These are phyloP conservation scores for Lordiphosa mommai DNA, from an alignment of 1,140 invertebrate species.

Conservation along the genomic window DNA sequence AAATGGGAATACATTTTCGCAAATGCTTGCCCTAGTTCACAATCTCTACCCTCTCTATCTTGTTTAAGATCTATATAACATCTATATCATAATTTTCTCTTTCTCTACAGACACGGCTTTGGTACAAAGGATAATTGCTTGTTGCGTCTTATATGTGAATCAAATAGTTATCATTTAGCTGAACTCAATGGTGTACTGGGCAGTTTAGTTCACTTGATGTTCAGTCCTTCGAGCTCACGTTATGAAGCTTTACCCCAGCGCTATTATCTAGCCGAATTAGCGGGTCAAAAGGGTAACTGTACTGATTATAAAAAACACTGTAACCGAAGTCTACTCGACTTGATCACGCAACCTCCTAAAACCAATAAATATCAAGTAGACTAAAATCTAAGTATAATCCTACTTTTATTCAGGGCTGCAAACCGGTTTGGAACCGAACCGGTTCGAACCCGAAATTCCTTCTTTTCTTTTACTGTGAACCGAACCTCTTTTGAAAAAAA, in stretches of 20 bases:
- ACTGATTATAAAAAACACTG: slow-evolving; percentile 62
- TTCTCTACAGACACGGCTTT: slow-evolving; percentile 44
- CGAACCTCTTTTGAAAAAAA: too few species aligned
- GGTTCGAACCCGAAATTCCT: too few species aligned
- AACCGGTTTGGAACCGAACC: too few species aligned
- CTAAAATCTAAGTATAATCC: neutral
- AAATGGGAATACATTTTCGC: too few species aligned
- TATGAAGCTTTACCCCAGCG: slow-evolving; percentile 80
- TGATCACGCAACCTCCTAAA: slow-evolving; percentile 48
- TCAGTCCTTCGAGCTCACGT: slow-evolving; percentile 82
- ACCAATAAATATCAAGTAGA: slow-evolving; percentile 21
- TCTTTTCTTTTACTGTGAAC: too few species aligned
- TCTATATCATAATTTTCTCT: neutral
- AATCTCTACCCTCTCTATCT: too few species aligned
- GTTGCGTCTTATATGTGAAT: slow-evolving; percentile 71
- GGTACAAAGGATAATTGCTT: slow-evolving; percentile 50
- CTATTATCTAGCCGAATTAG: slow-evolving; percentile 82
- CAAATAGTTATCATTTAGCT: slow-evolving; percentile 45
- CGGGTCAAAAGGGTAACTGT: slow-evolving; percentile 63
- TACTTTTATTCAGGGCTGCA: too few species aligned
- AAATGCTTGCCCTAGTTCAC: too few species aligned
- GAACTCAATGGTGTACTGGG: slow-evolving; percentile 66
- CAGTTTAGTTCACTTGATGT: slow-evolving; percentile 62
- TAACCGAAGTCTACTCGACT: slow-evolving; percentile 45
- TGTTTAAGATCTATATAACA: too few species aligned